These are phyloP conservation scores for Leptoclinus maculatus DNA, from an alignment of 2,797 vertebrate species.

Conservation along the genomic window DNA sequence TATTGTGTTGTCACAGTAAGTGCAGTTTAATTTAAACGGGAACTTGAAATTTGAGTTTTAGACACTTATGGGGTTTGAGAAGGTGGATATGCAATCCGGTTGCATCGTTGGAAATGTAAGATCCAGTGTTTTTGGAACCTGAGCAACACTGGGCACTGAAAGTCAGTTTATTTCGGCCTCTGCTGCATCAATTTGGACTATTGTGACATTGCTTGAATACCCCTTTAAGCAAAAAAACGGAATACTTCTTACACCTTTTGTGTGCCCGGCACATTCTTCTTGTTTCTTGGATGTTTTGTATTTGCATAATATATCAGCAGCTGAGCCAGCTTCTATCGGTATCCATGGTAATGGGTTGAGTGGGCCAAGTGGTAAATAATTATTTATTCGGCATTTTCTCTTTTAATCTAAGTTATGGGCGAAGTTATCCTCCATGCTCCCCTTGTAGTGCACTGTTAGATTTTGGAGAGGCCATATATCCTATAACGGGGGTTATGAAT, in stretches of 20 bases:
- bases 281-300: neutral
- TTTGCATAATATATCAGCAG: neutral
- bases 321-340: neutral
- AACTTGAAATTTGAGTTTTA: too few relatives aligned
- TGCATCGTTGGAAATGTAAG: neutral
- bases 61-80: too few relatives aligned
- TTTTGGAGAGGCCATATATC: neutral
- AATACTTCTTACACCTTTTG: too few relatives aligned
- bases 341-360: neutral
- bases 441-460: neutral
- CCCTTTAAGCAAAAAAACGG: neutral
- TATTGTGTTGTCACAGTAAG: neutral
- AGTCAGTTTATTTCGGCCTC: too few relatives aligned
- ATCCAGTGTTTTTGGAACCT: neutral
- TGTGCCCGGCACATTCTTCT: neutral
- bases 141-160: neutral
- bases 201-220: neutral
- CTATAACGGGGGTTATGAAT: fast-evolving
- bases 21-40: neutral
- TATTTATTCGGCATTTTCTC: neutral
- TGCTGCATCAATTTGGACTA: neutral
- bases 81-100: neutral
- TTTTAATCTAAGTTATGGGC: neutral
- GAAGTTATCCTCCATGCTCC: neutral
- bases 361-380: neutral